Evolutionary conservation across 2,797 vertebrate species (phyloP).

Genomic region (Sebastes vulpes): DNA sequence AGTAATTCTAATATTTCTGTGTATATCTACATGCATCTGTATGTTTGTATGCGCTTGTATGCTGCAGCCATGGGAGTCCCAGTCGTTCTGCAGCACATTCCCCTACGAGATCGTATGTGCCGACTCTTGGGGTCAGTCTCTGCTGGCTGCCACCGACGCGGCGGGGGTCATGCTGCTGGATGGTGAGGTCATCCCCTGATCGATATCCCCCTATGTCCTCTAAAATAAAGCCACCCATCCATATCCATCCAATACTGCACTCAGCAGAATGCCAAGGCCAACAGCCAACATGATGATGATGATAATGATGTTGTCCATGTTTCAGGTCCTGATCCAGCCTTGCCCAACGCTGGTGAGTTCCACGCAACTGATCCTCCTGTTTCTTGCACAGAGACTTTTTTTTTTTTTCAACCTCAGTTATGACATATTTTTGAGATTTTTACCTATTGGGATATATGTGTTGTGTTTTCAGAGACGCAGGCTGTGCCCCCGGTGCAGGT

Average conservation of each 20-base stretch:
- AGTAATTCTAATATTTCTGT: background rate
- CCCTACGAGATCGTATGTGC: conserved; percentile 93
- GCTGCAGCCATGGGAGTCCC: conserved; percentile 96
- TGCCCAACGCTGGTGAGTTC: conserved; percentile 78
- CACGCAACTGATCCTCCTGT: background rate
- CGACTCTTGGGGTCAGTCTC: conserved; percentile 97
- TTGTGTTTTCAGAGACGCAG: conserved; percentile 85
- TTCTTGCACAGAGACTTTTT: background rate
- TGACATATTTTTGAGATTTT: background rate
- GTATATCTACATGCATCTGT: background rate
- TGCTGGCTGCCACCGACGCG: conserved; percentile 94
- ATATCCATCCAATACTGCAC: conserved; percentile 49
- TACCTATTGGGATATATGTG: background rate
- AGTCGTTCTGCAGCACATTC: conserved; percentile 95
- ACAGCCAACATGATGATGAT: conserved; percentile 25
- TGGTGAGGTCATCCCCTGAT: conserved; percentile 86
- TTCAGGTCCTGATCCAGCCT: conserved; percentile 83
- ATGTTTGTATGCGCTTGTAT: background rate
- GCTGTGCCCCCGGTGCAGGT: conserved; percentile 87
- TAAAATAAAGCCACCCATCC: conserved; percentile 45
- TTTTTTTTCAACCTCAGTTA: background rate
- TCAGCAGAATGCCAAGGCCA: conserved; percentile 37
- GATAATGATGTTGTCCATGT: conserved; percentile 48
- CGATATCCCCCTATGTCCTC: conserved; percentile 38
- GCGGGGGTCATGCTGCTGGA: conserved; percentile 95